Percentiles rank a stretch among this genome's conserved stretches.
Evolutionary conservation across 2,888 invertebrate genomes (phyloP).

Genomic region (Cheilosia scutellata): DNA sequence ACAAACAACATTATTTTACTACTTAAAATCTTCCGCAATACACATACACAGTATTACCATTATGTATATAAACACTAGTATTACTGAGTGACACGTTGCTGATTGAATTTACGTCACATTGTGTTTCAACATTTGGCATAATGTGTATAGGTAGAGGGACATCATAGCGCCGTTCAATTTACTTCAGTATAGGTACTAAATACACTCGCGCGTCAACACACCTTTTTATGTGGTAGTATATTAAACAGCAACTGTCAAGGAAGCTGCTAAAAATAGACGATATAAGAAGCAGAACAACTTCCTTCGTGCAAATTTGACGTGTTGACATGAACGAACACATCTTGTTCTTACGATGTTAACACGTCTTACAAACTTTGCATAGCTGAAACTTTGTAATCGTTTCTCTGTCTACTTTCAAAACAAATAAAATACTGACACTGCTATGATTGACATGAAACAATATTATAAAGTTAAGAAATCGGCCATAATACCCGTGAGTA

Average conservation of each 20-base stretch:
- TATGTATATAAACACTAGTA: no score
- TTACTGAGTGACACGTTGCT: no score
- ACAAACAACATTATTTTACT: no score
- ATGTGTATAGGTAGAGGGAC: no score
- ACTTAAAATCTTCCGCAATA: no score
- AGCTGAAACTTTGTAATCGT: background rate
- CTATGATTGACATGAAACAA: background rate
- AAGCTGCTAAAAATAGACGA: background rate
- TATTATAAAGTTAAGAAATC: background rate
- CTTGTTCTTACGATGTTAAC: background rate
- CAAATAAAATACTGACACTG: background rate
- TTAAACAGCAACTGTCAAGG: background rate
- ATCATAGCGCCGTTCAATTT: no score
- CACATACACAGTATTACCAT: no score
- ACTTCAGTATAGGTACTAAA: no score
- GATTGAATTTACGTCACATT: no score
- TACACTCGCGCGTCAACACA: no score
- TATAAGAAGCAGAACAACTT: background rate
- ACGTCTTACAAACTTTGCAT: background rate
- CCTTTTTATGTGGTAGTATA: background rate
- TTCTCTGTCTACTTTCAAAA: background rate
- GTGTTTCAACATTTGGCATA: no score
- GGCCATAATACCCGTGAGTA: background rate
- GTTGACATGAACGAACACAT: background rate
- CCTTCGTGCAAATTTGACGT: background rate